A percentile compares a stretch with the other conserved stretches of the same genome.
phyloP scores from a whole-genome alignment of 2,797 vertebrate genomes.

The Apogon hyalosoma region DNA sequence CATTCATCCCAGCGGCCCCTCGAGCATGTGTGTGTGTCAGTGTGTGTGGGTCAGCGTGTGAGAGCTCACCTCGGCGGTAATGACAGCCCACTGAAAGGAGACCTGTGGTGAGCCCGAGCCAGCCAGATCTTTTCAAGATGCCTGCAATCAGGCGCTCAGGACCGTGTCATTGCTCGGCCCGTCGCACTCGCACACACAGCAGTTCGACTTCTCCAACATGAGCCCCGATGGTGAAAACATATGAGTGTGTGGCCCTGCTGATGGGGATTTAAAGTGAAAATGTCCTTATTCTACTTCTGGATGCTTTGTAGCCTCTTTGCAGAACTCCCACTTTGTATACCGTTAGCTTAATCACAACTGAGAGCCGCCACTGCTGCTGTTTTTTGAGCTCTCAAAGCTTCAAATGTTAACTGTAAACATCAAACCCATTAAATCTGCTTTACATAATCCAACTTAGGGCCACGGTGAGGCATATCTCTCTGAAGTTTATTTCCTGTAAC shows the following conservation, averaged over 20 bases:
- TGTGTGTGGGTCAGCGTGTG: conserved; percentile 65
- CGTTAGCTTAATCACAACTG: conserved; percentile 45
- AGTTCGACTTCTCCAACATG: conserved; percentile 10
- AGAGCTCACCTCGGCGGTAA: conserved; percentile 76
- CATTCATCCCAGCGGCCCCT: conserved; percentile 71
- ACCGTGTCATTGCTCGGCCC: conserved; percentile 78
- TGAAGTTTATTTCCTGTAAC: conserved; percentile 70
- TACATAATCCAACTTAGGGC: conserved; percentile 55
- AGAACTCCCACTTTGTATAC: conserved; percentile 52
- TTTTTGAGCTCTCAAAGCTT: conserved; percentile 42
- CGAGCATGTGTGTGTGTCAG: conserved; percentile 45
- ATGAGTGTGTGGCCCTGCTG: conserved; percentile 55
- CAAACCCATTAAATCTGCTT: conserved; percentile 56
- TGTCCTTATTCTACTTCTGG: conserved; percentile 47
- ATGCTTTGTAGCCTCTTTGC: conserved; percentile 30
- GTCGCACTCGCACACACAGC: conserved; percentile 29
- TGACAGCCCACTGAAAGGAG: conserved; percentile 83
- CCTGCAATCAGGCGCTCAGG: conserved; percentile 84
- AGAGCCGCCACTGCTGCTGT: conserved; percentile 28
- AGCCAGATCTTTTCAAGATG: conserved; percentile 86
- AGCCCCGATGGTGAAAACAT: neutral
- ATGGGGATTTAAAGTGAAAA: conserved; percentile 61
- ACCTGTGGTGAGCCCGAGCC: conserved; percentile 71
- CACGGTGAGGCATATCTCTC: conserved; percentile 49
- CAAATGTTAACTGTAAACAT: conserved; percentile 60